Evolutionary conservation across 1,140 invertebrate genomes (phyloP).

Genomic region (Orius laevigatus): DNA sequence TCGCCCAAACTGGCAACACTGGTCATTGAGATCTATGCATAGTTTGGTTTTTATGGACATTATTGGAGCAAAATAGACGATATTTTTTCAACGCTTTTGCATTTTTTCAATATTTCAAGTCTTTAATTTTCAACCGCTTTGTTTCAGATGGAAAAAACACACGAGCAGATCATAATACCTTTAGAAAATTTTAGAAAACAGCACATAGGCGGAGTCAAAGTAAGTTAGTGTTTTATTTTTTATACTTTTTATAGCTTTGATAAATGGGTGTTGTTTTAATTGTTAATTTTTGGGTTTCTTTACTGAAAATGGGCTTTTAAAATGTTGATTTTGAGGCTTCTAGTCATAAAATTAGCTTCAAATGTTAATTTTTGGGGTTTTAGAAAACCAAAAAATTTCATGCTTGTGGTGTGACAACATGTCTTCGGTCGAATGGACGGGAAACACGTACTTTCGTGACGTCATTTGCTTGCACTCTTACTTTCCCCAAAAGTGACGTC

Average conservation of each 20-base stretch:
- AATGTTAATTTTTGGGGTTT: background rate
- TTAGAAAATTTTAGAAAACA: constrained; percentile 87
- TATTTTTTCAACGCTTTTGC: too few relatives aligned
- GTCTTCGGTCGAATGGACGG: too few relatives aligned
- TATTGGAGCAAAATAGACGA: too few relatives aligned
- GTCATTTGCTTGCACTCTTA: too few relatives aligned
- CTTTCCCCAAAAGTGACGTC: too few relatives aligned
- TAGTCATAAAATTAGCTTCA: background rate
- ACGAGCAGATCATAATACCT: constrained; percentile 79
- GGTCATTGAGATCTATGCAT: too few relatives aligned
- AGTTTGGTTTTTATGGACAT: too few relatives aligned
- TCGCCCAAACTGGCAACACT: too few relatives aligned
- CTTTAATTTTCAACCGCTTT: constrained; percentile 15
- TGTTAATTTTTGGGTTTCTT: constrained; percentile 8
- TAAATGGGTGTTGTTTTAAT: constrained; percentile 4
- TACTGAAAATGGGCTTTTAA: too few relatives aligned
- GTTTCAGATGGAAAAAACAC: constrained; percentile 70
- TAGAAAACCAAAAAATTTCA: background rate
- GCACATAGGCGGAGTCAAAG: constrained; percentile 86
- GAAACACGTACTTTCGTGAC: too few relatives aligned
- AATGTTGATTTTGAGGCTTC: background rate
- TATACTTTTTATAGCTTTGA: background rate
- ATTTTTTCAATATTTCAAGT: too few relatives aligned
- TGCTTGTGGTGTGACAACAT: too few relatives aligned
- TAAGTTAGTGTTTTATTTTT: constrained; percentile 25